phyloP scores from a whole-genome alignment of 2,797 vertebrate species.

The Chromis chromis region DNA sequence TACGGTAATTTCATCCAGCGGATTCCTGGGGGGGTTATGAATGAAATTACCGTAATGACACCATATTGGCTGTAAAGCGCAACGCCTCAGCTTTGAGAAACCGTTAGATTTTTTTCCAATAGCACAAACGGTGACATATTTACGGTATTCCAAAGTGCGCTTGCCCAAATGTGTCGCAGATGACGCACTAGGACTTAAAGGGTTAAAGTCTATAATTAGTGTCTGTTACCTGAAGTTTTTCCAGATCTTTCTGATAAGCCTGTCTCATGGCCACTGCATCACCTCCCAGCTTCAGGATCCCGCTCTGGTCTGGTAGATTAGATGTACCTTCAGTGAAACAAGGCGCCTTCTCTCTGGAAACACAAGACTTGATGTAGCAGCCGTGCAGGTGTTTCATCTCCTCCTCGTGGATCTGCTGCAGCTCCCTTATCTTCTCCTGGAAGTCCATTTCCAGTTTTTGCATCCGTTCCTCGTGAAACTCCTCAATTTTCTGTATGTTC shows the following conservation, averaged over 20 bases:
- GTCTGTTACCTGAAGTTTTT: conserved; percentile 88
- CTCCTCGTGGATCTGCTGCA: conserved; percentile 89
- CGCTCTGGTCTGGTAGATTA: not conserved
- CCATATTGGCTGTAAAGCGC: too few species aligned
- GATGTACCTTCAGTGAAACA: conserved; percentile 61
- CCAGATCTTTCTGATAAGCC: conserved; percentile 87
- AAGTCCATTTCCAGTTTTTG: conserved; percentile 87
- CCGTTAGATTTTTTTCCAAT: too few species aligned
- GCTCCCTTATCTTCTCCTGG: conserved; percentile 88
- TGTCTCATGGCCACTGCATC: conserved; percentile 60
- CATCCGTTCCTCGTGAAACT: conserved; percentile 82
- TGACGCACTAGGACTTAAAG: too few species aligned
- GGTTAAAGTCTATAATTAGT: not conserved
- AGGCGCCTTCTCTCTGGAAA: conserved; percentile 79
- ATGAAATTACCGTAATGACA: too few species aligned
- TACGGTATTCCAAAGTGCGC: too few species aligned
- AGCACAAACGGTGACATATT: too few species aligned
- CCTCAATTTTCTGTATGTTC: conserved; percentile 84
- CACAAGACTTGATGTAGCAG: conserved; percentile 82
- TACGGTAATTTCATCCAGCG: too few species aligned
- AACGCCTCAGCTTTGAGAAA: too few species aligned
- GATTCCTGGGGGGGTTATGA: too few species aligned
- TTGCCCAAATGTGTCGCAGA: too few species aligned
- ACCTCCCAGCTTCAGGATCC: conserved; percentile 76
- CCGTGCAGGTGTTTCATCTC: conserved; percentile 89